Conservation (phyloP, 2,888 invertebrate species). For the Sicus ferrugineus region DNA sequence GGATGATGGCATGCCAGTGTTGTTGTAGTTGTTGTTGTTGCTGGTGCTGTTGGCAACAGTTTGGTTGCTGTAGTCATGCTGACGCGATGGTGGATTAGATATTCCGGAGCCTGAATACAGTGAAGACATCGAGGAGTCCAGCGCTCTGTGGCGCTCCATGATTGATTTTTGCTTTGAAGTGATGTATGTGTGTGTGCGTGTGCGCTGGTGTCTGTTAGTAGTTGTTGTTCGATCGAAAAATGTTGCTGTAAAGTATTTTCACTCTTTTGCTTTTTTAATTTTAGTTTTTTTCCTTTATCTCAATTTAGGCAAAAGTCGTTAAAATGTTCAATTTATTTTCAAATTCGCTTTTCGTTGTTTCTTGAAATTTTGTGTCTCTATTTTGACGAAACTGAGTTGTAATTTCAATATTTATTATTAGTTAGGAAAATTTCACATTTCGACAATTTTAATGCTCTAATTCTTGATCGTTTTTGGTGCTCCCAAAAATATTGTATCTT, state of each 20-base stretch:
- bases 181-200: slow-evolving; percentile 29
- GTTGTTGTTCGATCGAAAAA: neutral
- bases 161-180: slow-evolving; percentile 27
- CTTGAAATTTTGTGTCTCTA: slow-evolving; percentile 32
- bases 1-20: slow-evolving; percentile 57
- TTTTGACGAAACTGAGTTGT: slow-evolving; percentile 10
- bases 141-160: slow-evolving; percentile 56
- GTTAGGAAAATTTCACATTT: slow-evolving; percentile 33
- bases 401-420: slow-evolving; percentile 8
- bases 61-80: slow-evolving; percentile 43
- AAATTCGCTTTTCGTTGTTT: slow-evolving; percentile 43
- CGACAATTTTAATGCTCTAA: slow-evolving; percentile 37
- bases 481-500: slow-evolving; percentile 19
- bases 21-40: slow-evolving; percentile 44
- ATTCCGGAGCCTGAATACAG: slow-evolving; percentile 57
- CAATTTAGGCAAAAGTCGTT: slow-evolving; percentile 45
- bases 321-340: slow-evolving; percentile 9
- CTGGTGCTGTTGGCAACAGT: slow-evolving; percentile 46
- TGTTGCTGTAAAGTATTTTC: slow-evolving; percentile 32
- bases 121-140: slow-evolving; percentile 63
- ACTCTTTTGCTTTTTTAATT: slow-evolving; percentile 36
- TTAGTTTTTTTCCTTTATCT: slow-evolving; percentile 40
- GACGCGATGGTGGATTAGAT: slow-evolving; percentile 48
- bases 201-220: slow-evolving; percentile 15
- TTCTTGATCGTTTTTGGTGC: slow-evolving; percentile 15